Base-by-base conservation (phyloP, 2,888 invertebrate genomes). In the Dicranocentrus wangi region DNA sequence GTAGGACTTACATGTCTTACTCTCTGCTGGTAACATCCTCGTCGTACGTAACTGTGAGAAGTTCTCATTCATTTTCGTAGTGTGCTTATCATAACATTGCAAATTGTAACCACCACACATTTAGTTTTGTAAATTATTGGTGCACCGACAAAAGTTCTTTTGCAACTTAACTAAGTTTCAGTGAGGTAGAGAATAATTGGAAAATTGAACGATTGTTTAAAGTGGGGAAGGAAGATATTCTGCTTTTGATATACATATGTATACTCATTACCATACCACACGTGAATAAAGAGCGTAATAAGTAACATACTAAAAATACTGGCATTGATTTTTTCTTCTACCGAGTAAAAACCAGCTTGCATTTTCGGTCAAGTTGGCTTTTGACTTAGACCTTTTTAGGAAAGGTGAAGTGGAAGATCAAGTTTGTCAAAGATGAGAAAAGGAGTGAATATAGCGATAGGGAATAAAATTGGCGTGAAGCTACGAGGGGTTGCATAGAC, bases 381-480 rank as follows among this genome's bases (percentile, higher is more conserved):
- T 61, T 61, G 61, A 61, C 61, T 61, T 61, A 42, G 32, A 32
- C 60, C 60, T 60, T 63, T 42, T 63, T 42, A 19, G 42, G 10
- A 63, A 42, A 63, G 39, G 63, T 63, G 63, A 63, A 63, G 42
- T 42, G 42, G 42, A n/a, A 63, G 39, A 63, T 63, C 39, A 63
- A 63, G 21, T 63, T 63, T 63, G 39, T 42, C 23, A 63, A 63
- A 63, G 23, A 39, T 42, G 63, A n/a, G 43, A 63, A 42, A 63
- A 23, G 7, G 23, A 55, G 55, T 21, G 19, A 19, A 55, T 21
- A 55, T 10, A 21, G 15, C 2, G 47, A 21, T 55, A 21, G 55
- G 10, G 15, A 47, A 47, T n/a, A 47, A 8, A 8, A 8, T 39
- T n/a, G 7, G 47, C n/a, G 47, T 5, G n/a, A 47, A 47, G 5